A percentile compares a stretch with the other conserved stretches of the same genome.
Evolutionary conservation across 2,797 vertebrate species (phyloP).

Genomic region (Nannoperca obscura): DNA sequence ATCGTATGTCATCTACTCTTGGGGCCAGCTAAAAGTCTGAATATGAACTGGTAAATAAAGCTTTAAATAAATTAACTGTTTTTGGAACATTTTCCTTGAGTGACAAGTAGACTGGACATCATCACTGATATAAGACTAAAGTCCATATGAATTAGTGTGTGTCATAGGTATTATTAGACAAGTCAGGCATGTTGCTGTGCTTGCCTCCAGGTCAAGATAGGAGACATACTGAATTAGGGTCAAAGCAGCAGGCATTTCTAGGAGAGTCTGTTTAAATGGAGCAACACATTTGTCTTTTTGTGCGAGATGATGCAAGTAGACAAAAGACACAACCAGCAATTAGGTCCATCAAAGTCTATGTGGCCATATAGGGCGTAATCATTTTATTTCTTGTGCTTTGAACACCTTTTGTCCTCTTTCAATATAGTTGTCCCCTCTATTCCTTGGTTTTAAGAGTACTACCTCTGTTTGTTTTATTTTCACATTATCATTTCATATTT

Average conservation of each 20-base stretch:
- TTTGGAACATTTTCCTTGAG: not conserved
- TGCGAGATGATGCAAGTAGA: not conserved
- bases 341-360: not conserved
- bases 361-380: not conserved
- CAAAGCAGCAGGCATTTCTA: not conserved
- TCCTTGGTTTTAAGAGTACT: not conserved
- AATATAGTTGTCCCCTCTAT: not conserved
- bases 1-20: not conserved
- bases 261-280: not conserved
- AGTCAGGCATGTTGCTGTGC: not conserved
- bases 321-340: not conserved
- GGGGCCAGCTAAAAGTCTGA: not conserved
- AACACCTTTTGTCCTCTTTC: not conserved
- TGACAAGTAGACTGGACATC: not conserved
- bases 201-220: not conserved
- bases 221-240: not conserved
- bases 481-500: constrained; percentile 34
- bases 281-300: not conserved
- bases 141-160: not conserved
- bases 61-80: too few relatives aligned
- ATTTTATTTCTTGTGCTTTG: not conserved
- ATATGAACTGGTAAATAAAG: constrained; percentile 5
- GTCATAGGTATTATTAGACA: not conserved
- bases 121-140: not conserved
- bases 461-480: not conserved